These are phyloP conservation scores for Drosophila bocki DNA, from an alignment of 1,140 invertebrate species.

Conservation along the genomic window DNA sequence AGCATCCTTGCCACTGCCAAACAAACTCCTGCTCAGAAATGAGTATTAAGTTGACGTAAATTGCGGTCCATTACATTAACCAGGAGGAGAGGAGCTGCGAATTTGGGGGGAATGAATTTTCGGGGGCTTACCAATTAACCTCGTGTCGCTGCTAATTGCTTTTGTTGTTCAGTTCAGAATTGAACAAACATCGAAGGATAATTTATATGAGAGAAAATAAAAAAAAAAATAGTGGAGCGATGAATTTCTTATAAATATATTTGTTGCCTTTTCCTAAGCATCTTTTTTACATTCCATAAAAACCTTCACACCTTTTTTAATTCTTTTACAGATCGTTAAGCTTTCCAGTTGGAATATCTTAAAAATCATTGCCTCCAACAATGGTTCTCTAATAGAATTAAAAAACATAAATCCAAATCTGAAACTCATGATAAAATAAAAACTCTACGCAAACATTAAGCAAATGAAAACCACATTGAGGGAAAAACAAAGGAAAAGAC, in stretches of 20 bases:
- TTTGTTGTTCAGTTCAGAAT: slow-evolving; percentile 37
- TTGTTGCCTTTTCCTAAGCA: background rate
- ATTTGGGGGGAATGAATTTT: background rate
- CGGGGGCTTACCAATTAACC: slow-evolving; percentile 62
- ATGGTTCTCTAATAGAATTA: slow-evolving; percentile 30
- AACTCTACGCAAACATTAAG: slow-evolving; percentile 35
- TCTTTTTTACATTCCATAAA: background rate
- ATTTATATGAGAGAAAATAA: slow-evolving; percentile 14
- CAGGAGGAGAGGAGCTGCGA: slow-evolving; percentile 18
- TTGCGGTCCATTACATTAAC: slow-evolving; percentile 84
- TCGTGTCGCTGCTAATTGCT: slow-evolving; percentile 68
- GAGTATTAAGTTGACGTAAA: slow-evolving; percentile 85
- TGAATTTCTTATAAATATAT: background rate
- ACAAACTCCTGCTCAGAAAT: slow-evolving; percentile 51
- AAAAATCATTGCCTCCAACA: background rate
- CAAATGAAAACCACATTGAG: slow-evolving; percentile 54
- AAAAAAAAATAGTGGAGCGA: background rate
- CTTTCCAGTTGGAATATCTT: slow-evolving; percentile 3
- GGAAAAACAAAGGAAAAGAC: slow-evolving; percentile 31
- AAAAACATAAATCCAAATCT: slow-evolving; percentile 44
- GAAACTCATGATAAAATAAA: slow-evolving; percentile 25
- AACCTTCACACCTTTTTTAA: background rate
- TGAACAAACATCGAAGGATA: slow-evolving; percentile 32
- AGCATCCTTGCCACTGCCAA: slow-evolving; percentile 12
- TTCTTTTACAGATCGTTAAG: slow-evolving; percentile 17